Evolutionary conservation across 2,113 vertebrate species (phyloP).

Genomic region (Nothobranchius furzeri): DNA sequence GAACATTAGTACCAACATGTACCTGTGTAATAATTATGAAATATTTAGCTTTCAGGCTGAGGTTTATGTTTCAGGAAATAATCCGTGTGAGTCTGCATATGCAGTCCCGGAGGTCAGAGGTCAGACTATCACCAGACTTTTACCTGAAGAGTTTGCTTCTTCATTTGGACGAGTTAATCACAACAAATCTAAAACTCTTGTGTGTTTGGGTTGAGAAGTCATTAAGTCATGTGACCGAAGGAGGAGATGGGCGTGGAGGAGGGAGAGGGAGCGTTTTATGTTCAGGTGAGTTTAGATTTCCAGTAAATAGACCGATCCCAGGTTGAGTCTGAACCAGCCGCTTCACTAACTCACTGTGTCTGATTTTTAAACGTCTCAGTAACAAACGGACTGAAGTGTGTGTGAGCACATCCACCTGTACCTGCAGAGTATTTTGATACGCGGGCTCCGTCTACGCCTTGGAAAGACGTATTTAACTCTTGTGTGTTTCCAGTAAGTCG

Average conservation of each 20-base stretch:
- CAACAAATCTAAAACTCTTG: neutral
- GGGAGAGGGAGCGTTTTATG: conserved; percentile 7
- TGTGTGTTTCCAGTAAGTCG: conserved; percentile 28
- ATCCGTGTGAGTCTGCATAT: too few species aligned
- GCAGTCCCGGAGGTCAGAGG: too few species aligned
- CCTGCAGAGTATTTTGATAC: conserved; percentile 37
- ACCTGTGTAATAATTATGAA: too few species aligned
- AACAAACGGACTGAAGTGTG: conserved; percentile 4
- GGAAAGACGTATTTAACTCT: conserved; percentile 32
- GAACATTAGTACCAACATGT: neutral
- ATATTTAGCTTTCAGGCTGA: too few species aligned
- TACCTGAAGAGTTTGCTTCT: neutral
- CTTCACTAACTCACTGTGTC: conserved; percentile 19
- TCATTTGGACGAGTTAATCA: too few species aligned
- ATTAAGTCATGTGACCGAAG: conserved; percentile 1
- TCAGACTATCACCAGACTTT: neutral
- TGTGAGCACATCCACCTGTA: neutral
- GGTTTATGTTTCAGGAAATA: too few species aligned
- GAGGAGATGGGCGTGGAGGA: neutral
- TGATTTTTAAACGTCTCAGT: neutral
- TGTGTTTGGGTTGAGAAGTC: neutral
- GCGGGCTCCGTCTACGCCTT: conserved; percentile 24
- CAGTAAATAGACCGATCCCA: neutral
- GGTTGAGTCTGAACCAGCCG: neutral
- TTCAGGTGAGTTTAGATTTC: conserved; percentile 18